Evolutionary conservation across 2,888 invertebrate species (phyloP).

Genomic region (Glomeris marginata): DNA sequence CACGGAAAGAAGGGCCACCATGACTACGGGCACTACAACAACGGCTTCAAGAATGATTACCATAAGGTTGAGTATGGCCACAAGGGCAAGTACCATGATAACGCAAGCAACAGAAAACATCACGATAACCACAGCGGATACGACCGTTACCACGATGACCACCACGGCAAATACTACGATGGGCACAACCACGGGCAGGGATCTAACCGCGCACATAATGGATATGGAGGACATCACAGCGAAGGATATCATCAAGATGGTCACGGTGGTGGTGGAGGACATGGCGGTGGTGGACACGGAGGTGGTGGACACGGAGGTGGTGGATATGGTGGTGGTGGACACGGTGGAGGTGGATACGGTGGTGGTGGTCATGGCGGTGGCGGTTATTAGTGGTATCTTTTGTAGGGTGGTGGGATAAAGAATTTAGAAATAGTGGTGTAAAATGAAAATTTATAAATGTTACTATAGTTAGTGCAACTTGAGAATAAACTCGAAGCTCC

Average conservation of each 20-base stretch:
- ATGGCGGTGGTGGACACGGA: neutral
- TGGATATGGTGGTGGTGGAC: too few species aligned
- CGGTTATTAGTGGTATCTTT: too few species aligned
- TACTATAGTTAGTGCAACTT: too few species aligned
- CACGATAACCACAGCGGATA: slow-evolving; percentile 1
- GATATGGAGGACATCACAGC: slow-evolving; percentile 8
- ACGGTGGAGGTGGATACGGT: too few species aligned
- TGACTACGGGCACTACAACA: neutral
- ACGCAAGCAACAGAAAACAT: neutral
- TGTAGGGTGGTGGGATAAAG: too few species aligned
- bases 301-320: too few species aligned
- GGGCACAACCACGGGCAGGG: slow-evolving; percentile 3
- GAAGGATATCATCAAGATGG: slow-evolving; percentile 5
- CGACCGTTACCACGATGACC: slow-evolving; percentile 5
- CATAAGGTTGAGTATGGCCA: slow-evolving; percentile 1
- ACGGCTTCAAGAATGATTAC: slow-evolving; percentile 4
- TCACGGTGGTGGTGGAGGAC: neutral
- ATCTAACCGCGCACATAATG: slow-evolving; percentile 4
- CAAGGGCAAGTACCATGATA: slow-evolving; percentile 5
- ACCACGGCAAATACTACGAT: slow-evolving; percentile 5
- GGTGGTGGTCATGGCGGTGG: too few species aligned
- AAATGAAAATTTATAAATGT: too few species aligned
- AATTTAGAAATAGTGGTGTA: too few species aligned
- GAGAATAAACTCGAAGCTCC: too few species aligned
- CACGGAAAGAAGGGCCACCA: slow-evolving; percentile 3